A percentile compares a stretch with the other conserved stretches of the same genome.
Evolutionary conservation across 2,797 vertebrate species (phyloP).

Genomic region (Paramormyrops hopkinsi): DNA sequence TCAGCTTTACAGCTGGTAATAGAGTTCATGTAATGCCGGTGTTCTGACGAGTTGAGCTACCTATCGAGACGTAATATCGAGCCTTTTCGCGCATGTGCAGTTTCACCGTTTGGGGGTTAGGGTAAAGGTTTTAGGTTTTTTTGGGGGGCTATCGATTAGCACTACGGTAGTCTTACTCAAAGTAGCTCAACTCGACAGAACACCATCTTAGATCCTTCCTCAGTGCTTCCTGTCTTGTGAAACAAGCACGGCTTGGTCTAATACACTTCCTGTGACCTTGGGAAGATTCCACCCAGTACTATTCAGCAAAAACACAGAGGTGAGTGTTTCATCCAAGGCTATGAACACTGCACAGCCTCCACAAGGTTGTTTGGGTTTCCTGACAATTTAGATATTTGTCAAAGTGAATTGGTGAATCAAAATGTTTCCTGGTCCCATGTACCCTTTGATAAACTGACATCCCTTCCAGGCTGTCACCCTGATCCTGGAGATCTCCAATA

Average conservation of each 20-base stretch:
- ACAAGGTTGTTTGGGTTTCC: background rate
- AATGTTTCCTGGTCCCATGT: background rate
- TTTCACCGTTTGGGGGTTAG: no score
- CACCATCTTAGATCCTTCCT: background rate
- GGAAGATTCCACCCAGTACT: background rate
- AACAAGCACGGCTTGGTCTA: background rate
- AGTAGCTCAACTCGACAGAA: background rate
- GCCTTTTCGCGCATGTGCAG: no score
- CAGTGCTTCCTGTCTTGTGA: background rate
- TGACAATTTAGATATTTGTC: background rate
- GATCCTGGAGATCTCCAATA: background rate
- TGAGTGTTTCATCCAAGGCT: background rate
- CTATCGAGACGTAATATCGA: no score
- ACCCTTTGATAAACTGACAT: background rate
- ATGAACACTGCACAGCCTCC: background rate
- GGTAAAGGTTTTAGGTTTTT: no score
- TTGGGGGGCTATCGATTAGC: no score
- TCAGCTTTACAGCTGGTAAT: background rate
- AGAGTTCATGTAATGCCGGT: background rate
- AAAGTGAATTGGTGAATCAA: background rate
- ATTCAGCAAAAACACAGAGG: background rate
- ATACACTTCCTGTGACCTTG: background rate
- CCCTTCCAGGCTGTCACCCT: background rate
- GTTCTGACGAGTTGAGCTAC: no score
- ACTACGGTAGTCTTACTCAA: no score